phyloP scores from a whole-genome alignment of 2,113 vertebrate species.

The Ophiodon elongatus region DNA sequence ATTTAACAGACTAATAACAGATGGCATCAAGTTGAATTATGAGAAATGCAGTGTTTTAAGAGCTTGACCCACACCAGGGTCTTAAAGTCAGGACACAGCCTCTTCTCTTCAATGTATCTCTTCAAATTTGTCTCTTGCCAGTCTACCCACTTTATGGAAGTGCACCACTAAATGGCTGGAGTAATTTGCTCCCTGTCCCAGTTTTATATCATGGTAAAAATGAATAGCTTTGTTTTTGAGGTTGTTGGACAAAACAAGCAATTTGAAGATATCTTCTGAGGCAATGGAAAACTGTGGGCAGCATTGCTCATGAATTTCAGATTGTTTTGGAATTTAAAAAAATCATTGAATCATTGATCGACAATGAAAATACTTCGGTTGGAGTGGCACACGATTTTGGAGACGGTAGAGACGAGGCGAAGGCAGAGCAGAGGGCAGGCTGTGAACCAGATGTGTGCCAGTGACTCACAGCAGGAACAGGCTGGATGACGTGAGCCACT shows the following conservation, averaged over 20 bases:
- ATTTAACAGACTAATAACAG: neutral
- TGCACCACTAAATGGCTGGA: neutral
- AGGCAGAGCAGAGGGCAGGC: constrained; percentile 58
- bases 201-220: neutral
- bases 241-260: neutral
- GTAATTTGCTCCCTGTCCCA: neutral
- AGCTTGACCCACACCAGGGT: neutral
- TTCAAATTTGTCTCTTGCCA: neutral
- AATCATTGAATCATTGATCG: neutral
- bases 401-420: constrained; percentile 34
- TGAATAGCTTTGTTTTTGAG: neutral
- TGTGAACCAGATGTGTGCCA: constrained; percentile 76
- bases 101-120: neutral
- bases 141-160: neutral
- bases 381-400: constrained; percentile 8
- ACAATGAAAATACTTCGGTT: neutral
- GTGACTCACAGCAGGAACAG: constrained; percentile 73
- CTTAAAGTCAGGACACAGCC: neutral
- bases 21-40: neutral
- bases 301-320: neutral
- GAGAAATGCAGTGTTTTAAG: constrained; percentile 5
- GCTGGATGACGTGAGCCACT: constrained; percentile 70
- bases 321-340: constrained; percentile 2
- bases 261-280: neutral
- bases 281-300: too few relatives aligned